Percentiles rank a stretch among this genome's conserved stretches.
These are phyloP conservation scores for Heliornis fulica DNA, from an alignment of 2,113 vertebrate species.

Conservation along the genomic window DNA sequence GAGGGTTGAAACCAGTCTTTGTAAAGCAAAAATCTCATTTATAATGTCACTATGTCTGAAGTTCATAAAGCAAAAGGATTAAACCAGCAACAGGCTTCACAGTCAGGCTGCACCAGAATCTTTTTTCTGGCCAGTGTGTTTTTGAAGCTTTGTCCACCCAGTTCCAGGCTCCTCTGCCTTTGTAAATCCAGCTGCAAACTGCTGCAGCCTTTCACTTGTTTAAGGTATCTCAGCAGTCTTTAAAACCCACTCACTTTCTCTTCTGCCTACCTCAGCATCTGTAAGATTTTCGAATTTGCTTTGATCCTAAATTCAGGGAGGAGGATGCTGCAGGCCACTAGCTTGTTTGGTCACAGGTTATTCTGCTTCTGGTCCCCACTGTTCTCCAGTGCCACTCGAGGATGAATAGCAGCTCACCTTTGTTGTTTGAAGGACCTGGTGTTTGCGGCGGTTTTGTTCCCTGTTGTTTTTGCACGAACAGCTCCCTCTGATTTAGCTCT, in stretches of 20 bases:
- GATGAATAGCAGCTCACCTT: background rate
- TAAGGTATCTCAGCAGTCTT: background rate
- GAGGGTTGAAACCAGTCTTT: background rate
- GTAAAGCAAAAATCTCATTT: background rate
- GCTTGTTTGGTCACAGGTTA: background rate
- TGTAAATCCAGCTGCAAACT: background rate
- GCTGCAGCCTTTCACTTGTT: background rate
- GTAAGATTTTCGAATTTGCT: background rate
- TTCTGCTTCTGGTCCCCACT: background rate
- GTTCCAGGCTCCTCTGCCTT: background rate
- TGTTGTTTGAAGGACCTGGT: background rate
- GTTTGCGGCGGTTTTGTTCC: background rate
- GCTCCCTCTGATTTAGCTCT: background rate
- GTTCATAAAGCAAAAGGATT: background rate
- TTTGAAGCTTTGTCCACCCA: background rate
- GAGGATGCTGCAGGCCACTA: background rate
- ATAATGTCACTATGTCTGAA: background rate
- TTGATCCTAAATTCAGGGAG: background rate
- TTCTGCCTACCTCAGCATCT: background rate
- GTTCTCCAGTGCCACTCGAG: background rate
- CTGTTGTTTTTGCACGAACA: background rate
- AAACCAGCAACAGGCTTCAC: background rate
- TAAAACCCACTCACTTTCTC: background rate
- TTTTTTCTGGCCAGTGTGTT: background rate
- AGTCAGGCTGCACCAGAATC: rapidly evolving